Percentiles rank a stretch among this genome's conserved stretches.
Conservation (phyloP, 2,888 invertebrate species). For the Drosophila putrida region DNA sequence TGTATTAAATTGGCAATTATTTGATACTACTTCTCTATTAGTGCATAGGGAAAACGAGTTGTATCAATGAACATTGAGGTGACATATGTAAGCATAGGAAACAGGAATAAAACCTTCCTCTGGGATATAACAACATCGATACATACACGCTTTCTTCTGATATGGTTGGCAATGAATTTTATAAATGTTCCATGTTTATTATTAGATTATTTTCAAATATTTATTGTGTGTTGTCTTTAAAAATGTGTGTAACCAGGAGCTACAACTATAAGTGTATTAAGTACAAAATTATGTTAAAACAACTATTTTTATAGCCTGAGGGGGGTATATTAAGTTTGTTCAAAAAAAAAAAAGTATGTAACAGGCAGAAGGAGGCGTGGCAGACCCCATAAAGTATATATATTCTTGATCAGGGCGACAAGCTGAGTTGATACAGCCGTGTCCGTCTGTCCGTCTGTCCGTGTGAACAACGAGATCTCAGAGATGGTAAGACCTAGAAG, state of each 20-base stretch:
- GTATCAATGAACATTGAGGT: neutral
- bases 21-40: conserved; percentile 43
- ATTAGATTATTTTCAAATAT: no score
- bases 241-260: neutral
- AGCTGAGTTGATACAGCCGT: no score
- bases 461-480: no score
- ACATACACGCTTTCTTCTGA: neutral
- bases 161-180: neutral
- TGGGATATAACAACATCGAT: neutral
- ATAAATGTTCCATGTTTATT: neutral
- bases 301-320: no score
- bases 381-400: no score
- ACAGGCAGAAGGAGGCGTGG: no score
- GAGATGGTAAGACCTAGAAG: no score
- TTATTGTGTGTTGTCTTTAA: neutral
- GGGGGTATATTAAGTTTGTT: no score
- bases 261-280: neutral
- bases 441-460: no score
- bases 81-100: conserved; percentile 10
- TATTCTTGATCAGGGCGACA: no score
- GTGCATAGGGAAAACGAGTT: conserved; percentile 7
- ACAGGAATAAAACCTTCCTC: conserved; percentile 4
- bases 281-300: no score
- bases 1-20: conserved; percentile 77
- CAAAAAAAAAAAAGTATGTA: no score